Percentiles rank a stretch among this genome's conserved stretches.
Evolutionary conservation across 2,888 invertebrate genomes (phyloP).

Genomic region (Dryococelus australis): DNA sequence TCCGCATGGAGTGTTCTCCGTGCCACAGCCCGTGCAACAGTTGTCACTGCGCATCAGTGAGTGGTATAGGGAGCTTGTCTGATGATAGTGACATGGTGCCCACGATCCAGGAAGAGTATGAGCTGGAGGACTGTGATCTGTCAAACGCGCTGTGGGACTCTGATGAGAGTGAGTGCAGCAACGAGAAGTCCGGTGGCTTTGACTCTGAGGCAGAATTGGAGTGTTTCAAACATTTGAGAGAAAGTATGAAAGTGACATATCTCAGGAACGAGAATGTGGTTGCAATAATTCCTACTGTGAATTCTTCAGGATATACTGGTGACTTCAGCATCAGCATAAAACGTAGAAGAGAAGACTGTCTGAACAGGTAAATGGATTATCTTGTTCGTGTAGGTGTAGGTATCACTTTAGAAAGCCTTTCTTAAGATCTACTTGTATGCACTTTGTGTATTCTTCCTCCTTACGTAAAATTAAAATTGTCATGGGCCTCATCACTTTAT

Average conservation of each 20-base stretch:
- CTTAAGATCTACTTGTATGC: too few species aligned
- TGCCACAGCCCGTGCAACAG: conserved; percentile 35
- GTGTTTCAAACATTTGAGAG: conserved; percentile 32
- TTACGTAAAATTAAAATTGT: too few species aligned
- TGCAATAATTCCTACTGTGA: conserved; percentile 39
- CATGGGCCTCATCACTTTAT: too few species aligned
- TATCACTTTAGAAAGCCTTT: too few species aligned
- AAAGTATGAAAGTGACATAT: conserved; percentile 34
- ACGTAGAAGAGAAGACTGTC: neutral
- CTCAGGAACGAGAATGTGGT: conserved; percentile 30
- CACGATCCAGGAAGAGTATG: conserved; percentile 24
- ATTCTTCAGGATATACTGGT: conserved; percentile 35
- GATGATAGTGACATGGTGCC: conserved; percentile 28
- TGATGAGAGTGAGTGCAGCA: conserved; percentile 22
- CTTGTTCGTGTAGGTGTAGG: neutral
- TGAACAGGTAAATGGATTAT: conserved; percentile 35
- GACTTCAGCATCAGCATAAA: conserved; percentile 37
- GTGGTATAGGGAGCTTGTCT: conserved; percentile 39
- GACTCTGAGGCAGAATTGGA: conserved; percentile 32
- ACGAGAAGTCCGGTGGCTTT: neutral
- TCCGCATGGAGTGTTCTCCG: conserved; percentile 32
- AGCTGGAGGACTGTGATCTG: conserved; percentile 32
- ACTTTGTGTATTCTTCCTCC: too few species aligned
- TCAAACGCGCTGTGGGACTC: conserved; percentile 35
- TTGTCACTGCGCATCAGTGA: conserved; percentile 42